A percentile compares a stretch with the other conserved stretches of the same genome.
These are phyloP conservation scores for Drosophila affinis DNA, from an alignment of 2,888 invertebrate genomes.

Conservation along the genomic window DNA sequence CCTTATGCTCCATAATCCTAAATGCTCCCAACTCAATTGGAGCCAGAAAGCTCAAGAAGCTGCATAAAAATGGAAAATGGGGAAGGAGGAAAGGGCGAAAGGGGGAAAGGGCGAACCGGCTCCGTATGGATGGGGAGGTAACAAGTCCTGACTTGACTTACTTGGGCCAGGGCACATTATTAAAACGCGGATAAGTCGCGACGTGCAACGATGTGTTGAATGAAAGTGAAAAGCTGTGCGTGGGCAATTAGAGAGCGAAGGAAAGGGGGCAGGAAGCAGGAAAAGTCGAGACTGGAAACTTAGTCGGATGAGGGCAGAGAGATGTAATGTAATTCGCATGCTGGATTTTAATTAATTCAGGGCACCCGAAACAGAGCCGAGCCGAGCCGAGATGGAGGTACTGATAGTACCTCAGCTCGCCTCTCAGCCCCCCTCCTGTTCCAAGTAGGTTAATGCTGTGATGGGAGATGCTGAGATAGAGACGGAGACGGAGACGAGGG, in stretches of 20 bases:
- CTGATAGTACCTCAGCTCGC: background rate
- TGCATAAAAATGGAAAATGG: background rate
- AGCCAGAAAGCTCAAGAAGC: conserved; percentile 25
- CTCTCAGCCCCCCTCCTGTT: conserved; percentile 1
- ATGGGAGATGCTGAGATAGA: background rate
- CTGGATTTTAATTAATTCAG: conserved; percentile 80
- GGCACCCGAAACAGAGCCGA: conserved; percentile 32
- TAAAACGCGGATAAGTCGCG: conserved; percentile 77
- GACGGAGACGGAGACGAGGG: background rate
- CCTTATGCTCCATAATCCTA: conserved; percentile 62
- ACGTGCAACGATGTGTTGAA: conserved; percentile 74
- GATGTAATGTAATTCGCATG: conserved; percentile 76
- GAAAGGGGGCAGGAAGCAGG: conserved; percentile 3
- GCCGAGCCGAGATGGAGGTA: background rate
- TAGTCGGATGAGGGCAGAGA: conserved; percentile 34
- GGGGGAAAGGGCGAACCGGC: conserved; percentile 1
- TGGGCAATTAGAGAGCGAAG: conserved; percentile 73
- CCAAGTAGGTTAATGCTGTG: conserved; percentile 71
- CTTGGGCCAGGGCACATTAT: conserved; percentile 52
- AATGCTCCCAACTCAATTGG: conserved; percentile 67
- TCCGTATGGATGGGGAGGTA: no score
- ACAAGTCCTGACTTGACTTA: background rate
- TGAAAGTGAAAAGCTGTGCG: conserved; percentile 79
- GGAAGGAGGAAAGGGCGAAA: conserved; percentile 9
- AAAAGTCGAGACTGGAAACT: conserved; percentile 25